Evolutionary conservation across 2,113 vertebrate species (phyloP).

Genomic region (Odocoileus hemionus): DNA sequence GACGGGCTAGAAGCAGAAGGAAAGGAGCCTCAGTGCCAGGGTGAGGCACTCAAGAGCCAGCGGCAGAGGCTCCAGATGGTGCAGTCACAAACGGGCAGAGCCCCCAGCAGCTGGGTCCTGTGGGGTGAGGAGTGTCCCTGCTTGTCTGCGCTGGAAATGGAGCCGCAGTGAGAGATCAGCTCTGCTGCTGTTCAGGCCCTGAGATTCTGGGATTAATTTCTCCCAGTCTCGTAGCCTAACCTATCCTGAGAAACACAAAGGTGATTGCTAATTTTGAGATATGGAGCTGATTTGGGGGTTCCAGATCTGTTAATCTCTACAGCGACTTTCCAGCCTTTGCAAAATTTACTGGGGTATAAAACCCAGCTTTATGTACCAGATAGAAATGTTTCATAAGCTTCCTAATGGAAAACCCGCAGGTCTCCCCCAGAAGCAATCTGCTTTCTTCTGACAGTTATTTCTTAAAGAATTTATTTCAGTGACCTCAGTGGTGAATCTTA

Average conservation of each 20-base stretch:
- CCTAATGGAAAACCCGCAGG: conserved; percentile 2
- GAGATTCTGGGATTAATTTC: not conserved
- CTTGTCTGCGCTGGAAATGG: not conserved
- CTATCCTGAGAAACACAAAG: not conserved
- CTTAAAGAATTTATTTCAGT: conserved; percentile 17
- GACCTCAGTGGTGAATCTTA: not conserved
- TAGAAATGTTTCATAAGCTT: not conserved
- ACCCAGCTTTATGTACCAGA: not conserved
- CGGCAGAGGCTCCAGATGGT: not conserved
- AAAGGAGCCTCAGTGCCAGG: not conserved
- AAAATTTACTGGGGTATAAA: not conserved
- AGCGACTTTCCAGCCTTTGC: not conserved
- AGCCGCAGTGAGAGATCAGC: not conserved
- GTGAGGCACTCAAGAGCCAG: not conserved
- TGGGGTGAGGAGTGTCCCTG: rapidly evolving
- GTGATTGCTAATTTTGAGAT: not conserved
- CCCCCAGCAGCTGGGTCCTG: not conserved
- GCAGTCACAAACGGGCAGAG: not conserved
- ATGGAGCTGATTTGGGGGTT: not conserved
- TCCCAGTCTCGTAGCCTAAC: not conserved
- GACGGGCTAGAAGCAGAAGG: not conserved
- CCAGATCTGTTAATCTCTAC: not conserved
- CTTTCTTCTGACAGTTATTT: not conserved
- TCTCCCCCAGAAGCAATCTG: not conserved
- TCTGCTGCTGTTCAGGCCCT: not conserved